Evolutionary conservation across 2,113 vertebrate species (phyloP), one percentile per base, ranked within the genome.

Genomic region (Myrmecophaga tridactyla): DNA sequence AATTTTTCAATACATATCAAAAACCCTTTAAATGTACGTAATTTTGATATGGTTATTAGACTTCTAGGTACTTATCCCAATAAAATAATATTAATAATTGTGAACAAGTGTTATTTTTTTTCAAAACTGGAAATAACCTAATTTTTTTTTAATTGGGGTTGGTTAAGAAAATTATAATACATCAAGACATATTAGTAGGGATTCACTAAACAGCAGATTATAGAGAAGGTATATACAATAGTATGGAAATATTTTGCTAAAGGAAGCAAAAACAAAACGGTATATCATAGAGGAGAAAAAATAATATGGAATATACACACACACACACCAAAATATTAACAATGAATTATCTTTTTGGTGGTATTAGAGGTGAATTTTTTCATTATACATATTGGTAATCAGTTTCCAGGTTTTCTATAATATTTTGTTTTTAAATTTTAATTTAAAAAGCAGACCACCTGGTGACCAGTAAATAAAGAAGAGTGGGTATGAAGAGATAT

Each of bases 381-480:
- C 51, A 70, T 62, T 25, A 1, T 41, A 65, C 5, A 87, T 51
- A 72, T 67, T 75, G n/a, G 20, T 17, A 43, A 63, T 6, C 25
- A 53, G 58, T 39, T 51, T 89, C 65, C 58, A 63, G 48, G 8
- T 46, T 93, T 90, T 77, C 67, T 46, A 14, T 70, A 69, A 46
- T 41, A 78, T 62, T 94, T 83, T 70, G 17, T 58, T 84, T 86
- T 43, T 75, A 67, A 78, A 78, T 85, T 88, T 95, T 82, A 73
- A 39, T 84, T 84, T 60, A 80, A 90, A 90, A 93, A 72, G 20
- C 31, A 95, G 25, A 62, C 41, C 29, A 67, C 36, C 65, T 78
- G 83, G 1, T 23, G 60, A 1, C 13, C 65, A 82, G 81, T 48
- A 86, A 60, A 81, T 58, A 77, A 92, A 36, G 39, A 13, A 65